Percentiles rank a stretch among this genome's conserved stretches.
phyloP scores from a whole-genome alignment of 2,113 vertebrate genomes.

The Thoracochromis brauschi region DNA sequence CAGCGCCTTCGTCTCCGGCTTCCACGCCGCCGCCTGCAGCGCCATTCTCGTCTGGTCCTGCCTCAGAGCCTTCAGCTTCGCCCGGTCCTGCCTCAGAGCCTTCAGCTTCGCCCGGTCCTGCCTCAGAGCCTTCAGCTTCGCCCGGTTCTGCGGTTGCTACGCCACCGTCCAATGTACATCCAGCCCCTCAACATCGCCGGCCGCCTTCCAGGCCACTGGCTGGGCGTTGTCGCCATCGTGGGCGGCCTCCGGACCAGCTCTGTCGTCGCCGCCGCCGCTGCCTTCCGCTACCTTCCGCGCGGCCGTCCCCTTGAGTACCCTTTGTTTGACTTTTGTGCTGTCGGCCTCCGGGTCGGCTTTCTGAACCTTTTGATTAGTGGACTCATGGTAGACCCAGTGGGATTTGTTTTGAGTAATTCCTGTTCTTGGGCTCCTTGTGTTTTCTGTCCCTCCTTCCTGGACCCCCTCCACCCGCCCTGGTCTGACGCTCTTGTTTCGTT shows the following conservation, averaged over 20 bases:
- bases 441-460: too few relatives aligned
- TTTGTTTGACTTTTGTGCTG: background rate
- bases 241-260: background rate
- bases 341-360: fast-evolving
- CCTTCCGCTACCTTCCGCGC: fast-evolving
- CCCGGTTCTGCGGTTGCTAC: background rate
- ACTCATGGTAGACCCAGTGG: background rate
- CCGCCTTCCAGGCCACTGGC: background rate
- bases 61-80: too few relatives aligned
- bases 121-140: background rate
- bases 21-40: too few relatives aligned
- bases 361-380: background rate
- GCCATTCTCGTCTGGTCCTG: too few relatives aligned
- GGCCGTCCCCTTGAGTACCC: background rate
- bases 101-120: background rate
- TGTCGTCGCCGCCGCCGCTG: background rate
- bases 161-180: fast-evolving
- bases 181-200: fast-evolving
- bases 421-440: too few relatives aligned
- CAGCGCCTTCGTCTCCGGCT: too few relatives aligned
- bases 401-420: background rate
- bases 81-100: too few relatives aligned
- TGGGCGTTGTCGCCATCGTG: fast-evolving
- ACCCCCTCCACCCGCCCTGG: too few relatives aligned
- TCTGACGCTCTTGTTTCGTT: too few relatives aligned